Conservation (phyloP, 2,888 invertebrate genomes). For the Dichetophora obliterata region DNA sequence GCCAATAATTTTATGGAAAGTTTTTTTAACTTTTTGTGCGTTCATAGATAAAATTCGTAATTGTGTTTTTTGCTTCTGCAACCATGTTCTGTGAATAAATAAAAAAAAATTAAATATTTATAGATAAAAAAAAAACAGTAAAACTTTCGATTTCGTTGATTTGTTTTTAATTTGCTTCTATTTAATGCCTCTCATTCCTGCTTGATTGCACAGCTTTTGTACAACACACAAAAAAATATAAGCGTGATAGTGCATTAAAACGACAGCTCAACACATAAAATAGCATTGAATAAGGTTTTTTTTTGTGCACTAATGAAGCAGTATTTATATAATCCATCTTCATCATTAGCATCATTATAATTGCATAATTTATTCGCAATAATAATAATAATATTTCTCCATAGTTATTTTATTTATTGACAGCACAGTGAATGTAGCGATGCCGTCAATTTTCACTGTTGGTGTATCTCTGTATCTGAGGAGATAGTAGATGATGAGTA, state of each 20-base stretch:
- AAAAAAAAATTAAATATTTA: no score
- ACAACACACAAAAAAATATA: background rate
- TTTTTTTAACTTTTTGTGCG: no score
- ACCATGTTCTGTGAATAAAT: no score
- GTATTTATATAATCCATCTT: background rate
- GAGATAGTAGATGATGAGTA: background rate
- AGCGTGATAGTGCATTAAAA: constrained; percentile 5
- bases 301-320: background rate
- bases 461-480: background rate
- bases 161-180: background rate
- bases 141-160: background rate
- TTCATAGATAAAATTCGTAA: no score
- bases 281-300: background rate
- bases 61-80: no score
- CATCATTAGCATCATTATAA: background rate
- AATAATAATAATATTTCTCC: background rate
- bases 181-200: background rate
- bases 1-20: no score
- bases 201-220: background rate
- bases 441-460: background rate
- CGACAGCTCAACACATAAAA: background rate
- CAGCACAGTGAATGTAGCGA: background rate
- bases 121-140: background rate
- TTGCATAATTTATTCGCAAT: no score
- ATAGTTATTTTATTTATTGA: background rate